phyloP scores from a whole-genome alignment of 2,888 invertebrate species.

The Andrena chrysosceles region DNA sequence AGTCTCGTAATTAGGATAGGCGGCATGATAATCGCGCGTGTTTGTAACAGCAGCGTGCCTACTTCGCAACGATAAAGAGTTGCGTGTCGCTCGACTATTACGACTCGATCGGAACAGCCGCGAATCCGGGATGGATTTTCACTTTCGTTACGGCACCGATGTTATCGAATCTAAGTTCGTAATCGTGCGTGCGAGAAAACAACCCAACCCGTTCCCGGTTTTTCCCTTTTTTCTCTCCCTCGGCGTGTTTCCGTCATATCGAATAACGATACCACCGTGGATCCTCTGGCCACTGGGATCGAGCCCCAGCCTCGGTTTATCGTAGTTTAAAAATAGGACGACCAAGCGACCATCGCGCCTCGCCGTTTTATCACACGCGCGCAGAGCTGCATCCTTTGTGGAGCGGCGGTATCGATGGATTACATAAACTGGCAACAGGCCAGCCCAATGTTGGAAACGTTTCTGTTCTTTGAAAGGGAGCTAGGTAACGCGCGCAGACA shows the following conservation, averaged over 20 bases:
- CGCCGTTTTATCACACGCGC: conserved; percentile 25
- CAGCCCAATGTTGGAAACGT: background rate
- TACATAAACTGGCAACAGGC: conserved; percentile 57
- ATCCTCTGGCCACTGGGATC: background rate
- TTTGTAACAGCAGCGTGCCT: conserved; percentile 4
- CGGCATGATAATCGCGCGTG: conserved; percentile 19
- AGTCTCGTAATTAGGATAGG: conserved; percentile 40
- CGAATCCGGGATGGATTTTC: conserved; percentile 11
- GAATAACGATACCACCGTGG: background rate
- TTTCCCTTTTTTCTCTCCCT: background rate
- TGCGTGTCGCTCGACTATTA: conserved; percentile 9
- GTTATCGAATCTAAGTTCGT: background rate
- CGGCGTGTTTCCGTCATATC: background rate
- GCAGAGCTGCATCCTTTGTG: conserved; percentile 34
- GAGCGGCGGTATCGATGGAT: conserved; percentile 41
- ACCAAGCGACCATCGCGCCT: background rate
- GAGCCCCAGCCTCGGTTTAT: conserved; percentile 20
- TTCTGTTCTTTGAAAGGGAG: background rate
- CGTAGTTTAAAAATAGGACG: conserved; percentile 38
- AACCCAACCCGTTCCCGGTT: background rate
- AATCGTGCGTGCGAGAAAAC: background rate
- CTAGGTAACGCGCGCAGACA: background rate
- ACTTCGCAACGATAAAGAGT: background rate
- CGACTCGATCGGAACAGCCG: background rate
- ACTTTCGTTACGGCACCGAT: conserved; percentile 6